Percentiles rank a stretch among this genome's conserved stretches.
These are phyloP conservation scores for Pseudochromis fuscus DNA, from an alignment of 2,797 vertebrate genomes.

Conservation along the genomic window DNA sequence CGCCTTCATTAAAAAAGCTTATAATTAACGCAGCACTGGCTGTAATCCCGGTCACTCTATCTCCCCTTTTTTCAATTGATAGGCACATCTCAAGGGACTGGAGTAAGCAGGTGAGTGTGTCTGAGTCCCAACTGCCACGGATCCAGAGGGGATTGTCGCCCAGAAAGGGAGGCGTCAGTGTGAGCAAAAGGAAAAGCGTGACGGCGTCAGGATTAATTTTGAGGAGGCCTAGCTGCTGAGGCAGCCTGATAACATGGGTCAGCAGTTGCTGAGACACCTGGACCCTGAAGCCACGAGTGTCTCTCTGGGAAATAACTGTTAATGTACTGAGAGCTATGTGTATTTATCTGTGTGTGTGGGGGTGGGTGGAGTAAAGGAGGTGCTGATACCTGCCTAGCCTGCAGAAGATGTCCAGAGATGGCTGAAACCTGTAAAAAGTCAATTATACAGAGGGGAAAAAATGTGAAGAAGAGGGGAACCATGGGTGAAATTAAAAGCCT, in stretches of 20 bases:
- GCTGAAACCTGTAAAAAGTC: slow-evolving; percentile 70
- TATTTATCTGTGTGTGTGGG: slow-evolving; percentile 24
- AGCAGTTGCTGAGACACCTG: slow-evolving; percentile 75
- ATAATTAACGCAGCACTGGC: slow-evolving; percentile 77
- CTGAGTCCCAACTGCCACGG: slow-evolving; percentile 58
- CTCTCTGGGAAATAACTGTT: slow-evolving; percentile 65
- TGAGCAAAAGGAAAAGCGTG: slow-evolving; percentile 46
- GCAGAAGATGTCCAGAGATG: slow-evolving; percentile 67
- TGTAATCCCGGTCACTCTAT: slow-evolving; percentile 70
- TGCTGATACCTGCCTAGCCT: slow-evolving; percentile 48
- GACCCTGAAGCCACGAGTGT: slow-evolving; percentile 71
- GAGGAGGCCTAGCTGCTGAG: slow-evolving; percentile 68
- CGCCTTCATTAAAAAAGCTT: slow-evolving; percentile 75
- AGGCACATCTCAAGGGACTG: slow-evolving; percentile 56
- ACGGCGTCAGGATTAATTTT: slow-evolving; percentile 75
- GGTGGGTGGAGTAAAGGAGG: slow-evolving; percentile 11
- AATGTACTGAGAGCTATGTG: slow-evolving; percentile 64
- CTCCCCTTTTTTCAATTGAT: slow-evolving; percentile 69
- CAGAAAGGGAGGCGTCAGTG: slow-evolving; percentile 56
- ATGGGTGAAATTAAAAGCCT: slow-evolving; percentile 80
- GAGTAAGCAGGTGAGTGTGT: slow-evolving; percentile 66
- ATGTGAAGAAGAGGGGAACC: slow-evolving; percentile 62
- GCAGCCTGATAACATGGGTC: slow-evolving; percentile 79
- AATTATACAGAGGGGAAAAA: slow-evolving; percentile 65
- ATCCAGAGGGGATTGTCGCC: slow-evolving; percentile 55